Conservation (phyloP, 2,113 vertebrate genomes). For the Dissostichus mawsoni region DNA sequence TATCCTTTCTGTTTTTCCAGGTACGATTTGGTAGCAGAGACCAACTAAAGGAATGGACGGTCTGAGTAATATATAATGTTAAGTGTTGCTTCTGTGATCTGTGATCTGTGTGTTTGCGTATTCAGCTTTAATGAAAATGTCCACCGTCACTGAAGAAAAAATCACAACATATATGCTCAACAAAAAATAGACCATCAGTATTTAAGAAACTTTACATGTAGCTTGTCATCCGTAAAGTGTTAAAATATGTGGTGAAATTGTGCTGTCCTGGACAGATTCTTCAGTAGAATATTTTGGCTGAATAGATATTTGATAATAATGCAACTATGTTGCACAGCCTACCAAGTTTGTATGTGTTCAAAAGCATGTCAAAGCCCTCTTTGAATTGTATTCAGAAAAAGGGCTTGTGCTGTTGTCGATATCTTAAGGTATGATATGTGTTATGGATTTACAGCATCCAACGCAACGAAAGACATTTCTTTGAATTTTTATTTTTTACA, state of each 20-base stretch:
- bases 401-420: constrained; percentile 53
- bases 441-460: constrained; percentile 46
- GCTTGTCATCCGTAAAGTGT: constrained; percentile 57
- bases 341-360: constrained; percentile 56
- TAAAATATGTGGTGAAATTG: constrained; percentile 43
- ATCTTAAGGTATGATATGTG: constrained; percentile 29
- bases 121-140: constrained; percentile 67
- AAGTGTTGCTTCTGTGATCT: constrained; percentile 67
- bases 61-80: constrained; percentile 47
- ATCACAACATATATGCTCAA: constrained; percentile 30
- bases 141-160: constrained; percentile 60
- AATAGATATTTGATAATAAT: constrained; percentile 68
- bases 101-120: constrained; percentile 66
- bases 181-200: constrained; percentile 53
- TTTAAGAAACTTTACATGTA: constrained; percentile 59
- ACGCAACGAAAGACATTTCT: constrained; percentile 37
- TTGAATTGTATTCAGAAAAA: constrained; percentile 54
- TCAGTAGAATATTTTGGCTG: constrained; percentile 65
- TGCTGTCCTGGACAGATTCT: constrained; percentile 51
- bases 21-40: constrained; percentile 82
- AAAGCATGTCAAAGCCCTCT: constrained; percentile 62
- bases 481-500: constrained; percentile 60
- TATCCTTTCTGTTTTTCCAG: constrained; percentile 63
- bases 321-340: constrained; percentile 72
- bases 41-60: constrained; percentile 68